A percentile compares a stretch with the other conserved stretches of the same genome.
Conservation (phyloP, 2,888 invertebrate species). For the Andrena minutula region DNA sequence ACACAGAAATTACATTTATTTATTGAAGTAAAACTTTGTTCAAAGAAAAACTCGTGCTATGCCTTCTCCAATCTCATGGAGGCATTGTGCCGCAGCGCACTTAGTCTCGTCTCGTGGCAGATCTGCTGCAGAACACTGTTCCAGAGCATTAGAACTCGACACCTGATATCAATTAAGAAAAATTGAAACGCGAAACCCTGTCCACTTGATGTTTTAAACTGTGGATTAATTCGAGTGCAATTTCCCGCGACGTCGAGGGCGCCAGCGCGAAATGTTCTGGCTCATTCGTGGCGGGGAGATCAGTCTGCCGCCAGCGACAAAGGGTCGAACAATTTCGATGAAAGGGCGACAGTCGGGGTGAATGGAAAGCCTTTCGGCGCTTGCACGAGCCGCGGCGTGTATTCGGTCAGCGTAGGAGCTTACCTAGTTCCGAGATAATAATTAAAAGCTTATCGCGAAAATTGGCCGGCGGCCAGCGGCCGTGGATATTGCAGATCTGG, state of each 20-base stretch:
- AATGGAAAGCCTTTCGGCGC: slow-evolving; percentile 15
- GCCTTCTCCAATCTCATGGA: no score
- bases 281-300: neutral
- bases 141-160: no score
- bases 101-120: no score
- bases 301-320: neutral
- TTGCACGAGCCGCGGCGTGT: slow-evolving; percentile 7
- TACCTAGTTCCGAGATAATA: slow-evolving; percentile 66
- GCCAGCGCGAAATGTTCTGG: neutral
- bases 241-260: neutral
- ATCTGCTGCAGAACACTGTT: no score
- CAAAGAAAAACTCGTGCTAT: no score
- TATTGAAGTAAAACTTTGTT: no score
- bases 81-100: no score
- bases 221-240: no score
- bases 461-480: slow-evolving; percentile 70
- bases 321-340: neutral
- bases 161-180: no score
- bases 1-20: no score
- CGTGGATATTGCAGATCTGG: slow-evolving; percentile 68
- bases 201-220: no score
- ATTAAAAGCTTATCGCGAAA: slow-evolving; percentile 75
- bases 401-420: slow-evolving; percentile 38
- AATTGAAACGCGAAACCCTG: no score
- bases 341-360: neutral